phyloP scores from a whole-genome alignment of 2,113 vertebrate species.

The Baryphthengus martii region DNA sequence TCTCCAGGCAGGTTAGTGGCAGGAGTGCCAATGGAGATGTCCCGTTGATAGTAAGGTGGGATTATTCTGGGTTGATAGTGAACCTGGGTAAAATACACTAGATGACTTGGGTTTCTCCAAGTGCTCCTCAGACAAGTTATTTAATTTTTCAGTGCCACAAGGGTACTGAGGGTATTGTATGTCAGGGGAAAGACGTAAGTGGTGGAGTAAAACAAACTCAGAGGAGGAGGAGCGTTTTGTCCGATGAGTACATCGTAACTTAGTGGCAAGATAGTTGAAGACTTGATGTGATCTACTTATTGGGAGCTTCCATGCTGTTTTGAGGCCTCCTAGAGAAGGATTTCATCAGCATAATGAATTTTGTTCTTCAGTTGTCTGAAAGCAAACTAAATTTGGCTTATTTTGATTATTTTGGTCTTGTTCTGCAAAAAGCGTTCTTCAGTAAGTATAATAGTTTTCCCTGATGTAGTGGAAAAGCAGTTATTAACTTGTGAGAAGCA shows the following conservation, averaged over 20 bases:
- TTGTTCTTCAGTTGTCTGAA: background rate
- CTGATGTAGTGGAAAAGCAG: background rate
- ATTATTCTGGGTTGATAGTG: background rate
- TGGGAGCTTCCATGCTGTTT: background rate
- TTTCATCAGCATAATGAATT: background rate
- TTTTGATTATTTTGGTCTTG: background rate
- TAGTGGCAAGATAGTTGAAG: background rate
- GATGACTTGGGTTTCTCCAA: background rate
- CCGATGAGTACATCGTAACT: background rate
- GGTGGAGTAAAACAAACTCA: background rate
- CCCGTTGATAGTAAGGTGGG: background rate
- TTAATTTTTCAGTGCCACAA: background rate
- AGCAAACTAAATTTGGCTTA: background rate
- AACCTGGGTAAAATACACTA: background rate
- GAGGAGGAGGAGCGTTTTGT: background rate
- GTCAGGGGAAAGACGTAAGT: background rate
- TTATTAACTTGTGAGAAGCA: background rate
- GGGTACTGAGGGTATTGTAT: accelerated
- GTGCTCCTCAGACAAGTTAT: background rate
- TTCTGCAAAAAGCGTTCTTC: background rate
- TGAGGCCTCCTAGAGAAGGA: background rate
- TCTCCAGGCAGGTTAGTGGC: background rate
- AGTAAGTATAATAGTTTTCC: background rate
- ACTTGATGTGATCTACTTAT: background rate
- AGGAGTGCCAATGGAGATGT: background rate